A percentile compares a stretch with the other conserved stretches of the same genome.
These are phyloP conservation scores for Bombus vancouverensis DNA, from an alignment of 1,140 invertebrate species.

Conservation along the genomic window DNA sequence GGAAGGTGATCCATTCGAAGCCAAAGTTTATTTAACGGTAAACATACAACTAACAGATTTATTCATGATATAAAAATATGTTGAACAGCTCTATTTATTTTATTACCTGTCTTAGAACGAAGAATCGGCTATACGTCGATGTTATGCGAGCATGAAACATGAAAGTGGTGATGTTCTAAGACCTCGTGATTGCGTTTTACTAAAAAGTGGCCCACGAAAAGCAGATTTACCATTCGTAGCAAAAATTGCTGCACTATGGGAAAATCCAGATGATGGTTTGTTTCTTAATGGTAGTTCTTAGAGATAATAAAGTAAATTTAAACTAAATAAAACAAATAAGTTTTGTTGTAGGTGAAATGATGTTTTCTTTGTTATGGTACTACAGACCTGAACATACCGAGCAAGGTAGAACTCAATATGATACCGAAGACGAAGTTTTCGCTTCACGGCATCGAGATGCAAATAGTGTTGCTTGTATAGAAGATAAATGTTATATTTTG, in stretches of 20 bases:
- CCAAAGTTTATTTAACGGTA: conserved; percentile 94
- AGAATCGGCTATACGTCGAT: conserved; percentile 88
- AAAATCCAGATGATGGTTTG: conserved; percentile 95
- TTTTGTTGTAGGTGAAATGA: conserved; percentile 92
- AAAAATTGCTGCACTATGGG: conserved; percentile 96
- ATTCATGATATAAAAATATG: neutral
- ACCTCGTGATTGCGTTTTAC: conserved; percentile 93
- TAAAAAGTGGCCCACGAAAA: conserved; percentile 91
- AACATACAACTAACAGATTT: conserved; percentile 76
- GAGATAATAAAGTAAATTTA: neutral
- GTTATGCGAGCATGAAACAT: conserved; percentile 95
- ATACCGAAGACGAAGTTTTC: conserved; percentile 95
- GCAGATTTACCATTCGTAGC: conserved; percentile 96
- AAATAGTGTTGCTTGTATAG: conserved; percentile 98
- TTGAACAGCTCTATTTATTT: neutral
- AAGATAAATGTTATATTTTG: conserved; percentile 98
- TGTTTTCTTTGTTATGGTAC: conserved; percentile 98
- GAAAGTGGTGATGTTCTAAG: conserved; percentile 92
- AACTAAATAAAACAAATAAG: neutral
- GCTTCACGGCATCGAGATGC: conserved; percentile 96
- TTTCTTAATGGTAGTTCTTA: neutral
- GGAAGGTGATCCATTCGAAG: conserved; percentile 92
- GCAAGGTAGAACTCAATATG: conserved; percentile 89
- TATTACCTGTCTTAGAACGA: conserved; percentile 87
- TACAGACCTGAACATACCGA: conserved; percentile 98